phyloP scores from a whole-genome alignment of 92 coral and sea anemone genomes.

The Porites rus region DNA sequence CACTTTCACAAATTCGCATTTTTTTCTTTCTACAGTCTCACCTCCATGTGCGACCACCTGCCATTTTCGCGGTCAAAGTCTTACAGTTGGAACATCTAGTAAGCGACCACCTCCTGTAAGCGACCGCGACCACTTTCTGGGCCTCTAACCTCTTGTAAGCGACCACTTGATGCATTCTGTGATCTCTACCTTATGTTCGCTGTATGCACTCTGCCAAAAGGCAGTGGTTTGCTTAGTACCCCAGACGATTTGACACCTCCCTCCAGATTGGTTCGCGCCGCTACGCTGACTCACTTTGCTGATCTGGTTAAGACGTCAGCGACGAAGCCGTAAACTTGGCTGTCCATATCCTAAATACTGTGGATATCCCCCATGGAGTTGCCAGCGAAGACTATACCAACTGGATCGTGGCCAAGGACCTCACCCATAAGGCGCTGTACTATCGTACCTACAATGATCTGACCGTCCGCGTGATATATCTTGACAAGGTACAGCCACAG shows the following conservation, averaged over 20 bases:
- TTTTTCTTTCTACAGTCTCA: too few species aligned
- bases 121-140: too few species aligned
- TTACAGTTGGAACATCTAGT: too few species aligned
- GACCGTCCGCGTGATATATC: conserved; percentile 45
- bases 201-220: neutral
- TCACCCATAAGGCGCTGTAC: conserved; percentile 16
- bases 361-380: conserved; percentile 32
- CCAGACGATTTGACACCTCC: conserved; percentile 30
- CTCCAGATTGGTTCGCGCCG: conserved; percentile 25
- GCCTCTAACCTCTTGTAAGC: too few species aligned
- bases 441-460: conserved; percentile 38
- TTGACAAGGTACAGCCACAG: neutral
- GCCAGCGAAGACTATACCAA: conserved; percentile 11
- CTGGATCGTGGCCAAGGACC: conserved; percentile 40
- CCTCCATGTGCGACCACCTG: too few species aligned
- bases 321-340: neutral
- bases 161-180: too few species aligned
- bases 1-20: too few species aligned
- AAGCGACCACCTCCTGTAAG: too few species aligned
- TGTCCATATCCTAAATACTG: conserved; percentile 24
- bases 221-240: conserved; percentile 6
- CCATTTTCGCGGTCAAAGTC: too few species aligned
- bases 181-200: too few species aligned
- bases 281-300: conserved; percentile 16
- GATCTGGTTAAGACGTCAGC: conserved; percentile 1